Conservation (phyloP, 23 tunicate genomes). For the Styela clava region DNA sequence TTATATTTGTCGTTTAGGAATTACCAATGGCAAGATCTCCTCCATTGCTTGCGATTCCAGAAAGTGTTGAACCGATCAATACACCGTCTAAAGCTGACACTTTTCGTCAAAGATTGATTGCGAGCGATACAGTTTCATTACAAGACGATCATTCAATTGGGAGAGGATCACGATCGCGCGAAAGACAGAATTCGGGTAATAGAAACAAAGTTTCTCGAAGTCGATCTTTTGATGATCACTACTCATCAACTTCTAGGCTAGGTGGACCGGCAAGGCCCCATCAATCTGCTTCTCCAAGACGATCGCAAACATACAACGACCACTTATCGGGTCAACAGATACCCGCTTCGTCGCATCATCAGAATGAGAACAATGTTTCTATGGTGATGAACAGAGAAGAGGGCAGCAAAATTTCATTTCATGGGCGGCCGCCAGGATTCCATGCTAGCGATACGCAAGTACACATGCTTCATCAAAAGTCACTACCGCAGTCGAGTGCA, state of each 20-base stretch:
- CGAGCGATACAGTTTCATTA: not conserved
- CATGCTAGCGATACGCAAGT: too few relatives aligned
- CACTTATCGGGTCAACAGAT: too few relatives aligned
- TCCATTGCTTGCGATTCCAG: not conserved
- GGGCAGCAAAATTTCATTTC: too few relatives aligned
- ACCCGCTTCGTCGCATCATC: too few relatives aligned
- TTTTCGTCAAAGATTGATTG: not conserved
- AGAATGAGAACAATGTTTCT: too few relatives aligned
- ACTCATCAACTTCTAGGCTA: not conserved
- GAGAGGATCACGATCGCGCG: not conserved
- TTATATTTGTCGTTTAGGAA: too few relatives aligned
- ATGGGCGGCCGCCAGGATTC: too few relatives aligned
- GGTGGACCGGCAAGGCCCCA: not conserved
- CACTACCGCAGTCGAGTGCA: too few relatives aligned
- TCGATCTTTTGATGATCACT: not conserved
- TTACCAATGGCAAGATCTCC: not conserved
- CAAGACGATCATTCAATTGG: not conserved
- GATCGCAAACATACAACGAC: not conserved
- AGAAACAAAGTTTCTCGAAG: not conserved
- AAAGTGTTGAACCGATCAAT: not conserved
- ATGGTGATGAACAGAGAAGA: too few relatives aligned
- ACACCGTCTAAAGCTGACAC: not conserved
- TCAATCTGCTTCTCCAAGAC: not conserved
- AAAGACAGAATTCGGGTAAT: not conserved
- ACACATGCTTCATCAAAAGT: too few relatives aligned